Evolutionary conservation across 2,888 invertebrate genomes (phyloP), one percentile per base, ranked within the genome.

Genomic region (Eilema depressum): DNA sequence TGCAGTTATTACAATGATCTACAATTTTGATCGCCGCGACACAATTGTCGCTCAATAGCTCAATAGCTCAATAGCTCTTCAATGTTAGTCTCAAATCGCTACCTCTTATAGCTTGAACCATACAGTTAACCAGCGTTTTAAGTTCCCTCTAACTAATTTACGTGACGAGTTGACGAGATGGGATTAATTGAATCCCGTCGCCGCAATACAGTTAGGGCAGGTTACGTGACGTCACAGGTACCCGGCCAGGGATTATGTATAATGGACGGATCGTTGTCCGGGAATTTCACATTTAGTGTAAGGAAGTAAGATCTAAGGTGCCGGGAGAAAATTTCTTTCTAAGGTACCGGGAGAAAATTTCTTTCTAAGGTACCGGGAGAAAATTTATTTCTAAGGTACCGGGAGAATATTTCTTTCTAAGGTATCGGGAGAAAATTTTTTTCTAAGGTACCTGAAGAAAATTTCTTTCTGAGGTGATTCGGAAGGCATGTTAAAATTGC

Each of bases 131-230:
- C 69, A 70, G 73, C 84, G 84, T 85, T 88, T 86, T 85, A 86
- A 88, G 88, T 86, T 79, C 84, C 80, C 82, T 80, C 85, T 80
- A 86, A 90, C 90, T 90, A 91, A 91, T 92, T 91, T 90, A 88
- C 85, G 88, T 86, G 88, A 86, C 86, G 89, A 85, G 84, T 88
- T 87, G 87, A 87, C 86, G 89, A 85, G 89, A 86, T 83, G 78
- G 86, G 86, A 90, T 90, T 92, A 93, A 93, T 93, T 91, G 90
- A 92, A 91, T 89, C 78, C 77, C 69, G 76, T 74, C 74, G 68
- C 88, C 87, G 80, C 85, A 83, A 77, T 76, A 69, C 72, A 74
- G 79, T 82, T 79, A 79, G 66, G 74, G 63, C 30, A 61, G 64
- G 63, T 72, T 70, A 63, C 57, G 23, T 41, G 23, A 33, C 5